Percentiles rank a stretch among this genome's conserved stretches.
Evolutionary conservation across 2,797 vertebrate genomes (phyloP).

Genomic region (Falco rusticolus): DNA sequence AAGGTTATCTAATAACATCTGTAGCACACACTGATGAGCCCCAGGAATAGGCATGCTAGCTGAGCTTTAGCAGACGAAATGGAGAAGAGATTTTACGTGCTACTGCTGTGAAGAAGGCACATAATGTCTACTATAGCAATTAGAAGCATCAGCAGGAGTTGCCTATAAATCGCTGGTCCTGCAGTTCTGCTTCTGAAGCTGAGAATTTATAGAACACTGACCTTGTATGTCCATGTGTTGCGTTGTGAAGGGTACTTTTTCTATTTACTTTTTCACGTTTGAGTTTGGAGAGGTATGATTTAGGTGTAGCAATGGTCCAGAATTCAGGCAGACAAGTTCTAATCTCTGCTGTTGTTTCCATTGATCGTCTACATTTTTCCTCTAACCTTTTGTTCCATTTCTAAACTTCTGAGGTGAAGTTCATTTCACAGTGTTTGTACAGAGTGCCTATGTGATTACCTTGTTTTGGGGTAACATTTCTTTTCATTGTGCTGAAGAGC

Average conservation of each 20-base stretch:
- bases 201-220: background rate
- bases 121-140: background rate
- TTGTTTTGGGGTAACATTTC: background rate
- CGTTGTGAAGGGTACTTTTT: background rate
- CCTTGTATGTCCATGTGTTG: background rate
- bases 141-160: conserved; percentile 4
- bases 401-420: background rate
- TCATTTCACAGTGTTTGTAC: background rate
- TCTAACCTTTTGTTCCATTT: background rate
- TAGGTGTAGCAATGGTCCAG: background rate
- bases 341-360: background rate
- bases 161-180: background rate
- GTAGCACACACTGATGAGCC: background rate
- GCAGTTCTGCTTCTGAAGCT: background rate
- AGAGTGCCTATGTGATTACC: background rate
- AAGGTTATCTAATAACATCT: conserved; percentile 17
- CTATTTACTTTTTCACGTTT: background rate
- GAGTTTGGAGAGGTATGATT: background rate
- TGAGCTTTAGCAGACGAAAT: conserved; percentile 22
- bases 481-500: background rate
- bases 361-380: background rate
- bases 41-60: background rate
- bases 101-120: conserved; percentile 3
- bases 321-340: background rate
- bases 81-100: background rate